These are phyloP conservation scores for Calliphora vomitoria DNA, from an alignment of 2,888 invertebrate genomes.

Conservation along the genomic window DNA sequence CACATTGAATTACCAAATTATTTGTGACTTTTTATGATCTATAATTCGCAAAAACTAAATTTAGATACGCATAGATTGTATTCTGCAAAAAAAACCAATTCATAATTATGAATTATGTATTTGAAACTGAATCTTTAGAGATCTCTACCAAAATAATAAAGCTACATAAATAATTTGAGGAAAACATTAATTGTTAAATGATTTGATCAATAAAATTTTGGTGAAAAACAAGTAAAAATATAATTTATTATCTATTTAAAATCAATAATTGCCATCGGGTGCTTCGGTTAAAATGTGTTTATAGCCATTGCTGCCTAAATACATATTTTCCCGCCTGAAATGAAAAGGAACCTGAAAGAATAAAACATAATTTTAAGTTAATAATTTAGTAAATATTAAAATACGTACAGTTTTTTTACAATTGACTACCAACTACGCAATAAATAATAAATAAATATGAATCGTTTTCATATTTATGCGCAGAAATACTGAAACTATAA, in stretches of 20 bases:
- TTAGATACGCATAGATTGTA: no score
- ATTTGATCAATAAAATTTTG: not conserved
- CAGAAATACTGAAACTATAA: no score
- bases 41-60: no score
- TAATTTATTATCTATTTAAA: constrained; percentile 12
- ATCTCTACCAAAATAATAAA: no score
- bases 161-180: not conserved
- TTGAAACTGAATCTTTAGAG: no score
- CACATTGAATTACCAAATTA: not conserved
- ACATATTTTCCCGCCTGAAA: constrained; percentile 84
- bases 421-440: no score
- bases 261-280: constrained; percentile 80
- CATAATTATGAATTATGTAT: no score
- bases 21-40: no score
- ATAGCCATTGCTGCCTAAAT: constrained; percentile 84
- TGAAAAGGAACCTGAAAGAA: constrained; percentile 82
- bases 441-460: no score
- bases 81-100: no score
- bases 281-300: constrained; percentile 83
- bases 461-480: no score
- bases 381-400: not conserved
- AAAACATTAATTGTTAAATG: not conserved
- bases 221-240: constrained; percentile 17
- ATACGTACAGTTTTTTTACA: no score
- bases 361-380: not conserved